phyloP scores from a whole-genome alignment of 1,140 invertebrate genomes.

The Meloidogyne chitwoodi region DNA sequence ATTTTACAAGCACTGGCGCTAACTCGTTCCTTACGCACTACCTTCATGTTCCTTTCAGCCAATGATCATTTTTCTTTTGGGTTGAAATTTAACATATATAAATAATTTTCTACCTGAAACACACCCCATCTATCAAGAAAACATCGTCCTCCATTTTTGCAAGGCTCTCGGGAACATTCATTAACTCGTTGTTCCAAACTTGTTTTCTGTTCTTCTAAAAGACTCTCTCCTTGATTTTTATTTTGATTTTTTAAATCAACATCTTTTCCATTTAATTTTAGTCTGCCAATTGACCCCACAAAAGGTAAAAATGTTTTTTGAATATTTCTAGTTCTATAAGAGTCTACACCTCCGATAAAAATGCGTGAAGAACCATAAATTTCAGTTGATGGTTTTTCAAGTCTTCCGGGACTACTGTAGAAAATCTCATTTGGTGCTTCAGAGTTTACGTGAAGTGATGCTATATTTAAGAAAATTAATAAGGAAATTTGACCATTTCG shows the following conservation, averaged over 20 bases:
- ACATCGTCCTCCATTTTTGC: conserved; percentile 15
- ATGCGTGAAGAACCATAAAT: neutral
- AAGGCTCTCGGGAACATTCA: conserved; percentile 28
- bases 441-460: neutral
- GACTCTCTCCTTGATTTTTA: neutral
- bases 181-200: conserved; percentile 13
- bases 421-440: neutral
- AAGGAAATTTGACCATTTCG: neutral
- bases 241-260: neutral
- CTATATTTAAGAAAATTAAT: neutral
- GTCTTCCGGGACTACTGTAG: neutral
- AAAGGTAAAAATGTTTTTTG: conserved; percentile 10
- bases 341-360: conserved; percentile 5
- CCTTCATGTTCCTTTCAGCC: neutral
- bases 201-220: neutral
- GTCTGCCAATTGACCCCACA: conserved; percentile 33
- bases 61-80: too few species aligned
- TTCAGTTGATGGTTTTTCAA: neutral
- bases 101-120: neutral
- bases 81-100: too few species aligned
- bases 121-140: conserved; percentile 4
- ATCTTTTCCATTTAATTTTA: conserved; percentile 23
- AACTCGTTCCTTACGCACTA: neutral
- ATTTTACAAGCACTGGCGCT: too few species aligned
- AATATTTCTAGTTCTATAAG: neutral